Evolutionary conservation across 2,113 vertebrate genomes (phyloP).

Genomic region (Elaphurus davidianus): DNA sequence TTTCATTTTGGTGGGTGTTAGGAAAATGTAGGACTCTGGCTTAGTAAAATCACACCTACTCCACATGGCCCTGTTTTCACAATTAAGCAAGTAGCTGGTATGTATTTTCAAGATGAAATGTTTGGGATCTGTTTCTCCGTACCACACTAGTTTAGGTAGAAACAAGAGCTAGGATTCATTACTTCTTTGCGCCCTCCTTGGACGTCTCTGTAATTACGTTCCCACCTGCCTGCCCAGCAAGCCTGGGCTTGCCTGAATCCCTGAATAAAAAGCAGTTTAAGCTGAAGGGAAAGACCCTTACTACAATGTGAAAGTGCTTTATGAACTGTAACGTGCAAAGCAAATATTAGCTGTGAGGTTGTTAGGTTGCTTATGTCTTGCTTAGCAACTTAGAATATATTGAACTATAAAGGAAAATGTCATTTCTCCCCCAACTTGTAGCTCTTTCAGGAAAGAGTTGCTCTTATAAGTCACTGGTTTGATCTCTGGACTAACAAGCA

Average conservation of each 20-base stretch:
- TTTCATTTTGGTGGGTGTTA: neutral
- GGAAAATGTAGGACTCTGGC: neutral
- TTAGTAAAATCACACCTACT: neutral
- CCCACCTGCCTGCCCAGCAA: neutral
- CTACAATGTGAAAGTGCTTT: neutral
- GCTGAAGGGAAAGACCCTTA: neutral
- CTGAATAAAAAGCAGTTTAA: neutral
- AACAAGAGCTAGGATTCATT: neutral
- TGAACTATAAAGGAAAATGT: neutral
- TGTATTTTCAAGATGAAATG: neutral
- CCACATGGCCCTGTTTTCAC: neutral
- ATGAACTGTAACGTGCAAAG: neutral
- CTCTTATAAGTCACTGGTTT: constrained; percentile 90
- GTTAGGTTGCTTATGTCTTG: neutral
- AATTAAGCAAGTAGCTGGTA: neutral
- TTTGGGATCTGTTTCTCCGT: constrained; percentile 11
- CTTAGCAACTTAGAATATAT: constrained; percentile 29
- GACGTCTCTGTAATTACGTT: neutral
- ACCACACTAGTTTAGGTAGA: neutral
- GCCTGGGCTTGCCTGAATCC: neutral
- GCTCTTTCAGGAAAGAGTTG: constrained; percentile 90
- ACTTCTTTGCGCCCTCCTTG: neutral
- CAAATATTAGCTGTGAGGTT: neutral
- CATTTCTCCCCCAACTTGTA: constrained; percentile 40
- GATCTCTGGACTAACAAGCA: constrained; percentile 90